These are phyloP conservation scores for Oryzaephilus surinamensis DNA, from an alignment of 1,140 invertebrate species.

Conservation along the genomic window DNA sequence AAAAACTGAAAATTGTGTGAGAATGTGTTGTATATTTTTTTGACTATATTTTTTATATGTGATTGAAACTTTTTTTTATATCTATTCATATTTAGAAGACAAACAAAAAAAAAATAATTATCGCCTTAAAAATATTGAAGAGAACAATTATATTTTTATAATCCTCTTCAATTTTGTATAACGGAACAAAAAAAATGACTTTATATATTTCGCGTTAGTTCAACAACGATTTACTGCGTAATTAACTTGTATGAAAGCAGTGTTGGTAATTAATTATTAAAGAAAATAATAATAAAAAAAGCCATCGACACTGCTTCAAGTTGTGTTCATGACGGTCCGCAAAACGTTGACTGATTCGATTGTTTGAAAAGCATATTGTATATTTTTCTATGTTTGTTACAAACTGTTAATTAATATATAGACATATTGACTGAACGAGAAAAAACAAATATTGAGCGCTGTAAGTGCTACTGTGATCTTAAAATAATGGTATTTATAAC, in stretches of 20 bases:
- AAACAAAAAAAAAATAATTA: too few relatives aligned
- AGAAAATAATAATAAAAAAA: slow-evolving; percentile 11
- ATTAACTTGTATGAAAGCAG: slow-evolving; percentile 11
- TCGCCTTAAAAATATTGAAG: too few relatives aligned
- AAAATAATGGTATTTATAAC: slow-evolving; percentile 38
- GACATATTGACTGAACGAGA: slow-evolving; percentile 36
- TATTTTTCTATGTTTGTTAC: slow-evolving; percentile 40
- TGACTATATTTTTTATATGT: too few relatives aligned
- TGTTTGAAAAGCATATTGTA: slow-evolving; percentile 36
- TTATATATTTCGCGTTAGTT: slow-evolving; percentile 15
- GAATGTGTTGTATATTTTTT: too few relatives aligned
- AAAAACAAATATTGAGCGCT: slow-evolving; percentile 22
- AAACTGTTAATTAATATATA: slow-evolving; percentile 34
- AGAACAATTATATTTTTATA: too few relatives aligned
- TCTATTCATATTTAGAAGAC: too few relatives aligned
- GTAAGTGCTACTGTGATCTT: slow-evolving; percentile 34
- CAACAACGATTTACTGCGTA: slow-evolving; percentile 19
- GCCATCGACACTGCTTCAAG: slow-evolving; percentile 21
- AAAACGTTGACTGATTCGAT: slow-evolving; percentile 31
- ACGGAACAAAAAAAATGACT: too few relatives aligned
- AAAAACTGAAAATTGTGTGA: too few relatives aligned
- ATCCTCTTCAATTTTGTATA: too few relatives aligned
- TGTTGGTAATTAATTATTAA: slow-evolving; percentile 14
- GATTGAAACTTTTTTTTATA: too few relatives aligned
- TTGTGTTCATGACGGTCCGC: slow-evolving; percentile 25